A percentile compares a stretch with the other conserved stretches of the same genome.
phyloP scores from a whole-genome alignment of 2,888 invertebrate species.

The Microplitis deprimator region DNA sequence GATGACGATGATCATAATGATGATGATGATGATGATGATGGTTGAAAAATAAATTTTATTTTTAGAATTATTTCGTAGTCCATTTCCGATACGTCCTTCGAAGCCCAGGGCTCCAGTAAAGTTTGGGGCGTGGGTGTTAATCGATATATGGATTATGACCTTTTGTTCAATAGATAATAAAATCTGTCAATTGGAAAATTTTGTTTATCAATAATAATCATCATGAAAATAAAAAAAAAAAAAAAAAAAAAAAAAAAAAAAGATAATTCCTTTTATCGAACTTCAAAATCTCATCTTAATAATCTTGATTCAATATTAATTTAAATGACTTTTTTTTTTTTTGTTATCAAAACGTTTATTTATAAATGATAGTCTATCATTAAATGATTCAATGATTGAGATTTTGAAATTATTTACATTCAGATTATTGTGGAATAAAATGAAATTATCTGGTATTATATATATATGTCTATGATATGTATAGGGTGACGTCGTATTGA shows the following conservation, averaged over 20 bases:
- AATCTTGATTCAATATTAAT: background rate
- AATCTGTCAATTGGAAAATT: conserved; percentile 4
- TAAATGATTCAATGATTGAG: too few species aligned
- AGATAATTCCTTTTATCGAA: background rate
- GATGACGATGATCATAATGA: conserved; percentile 14
- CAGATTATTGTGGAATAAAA: background rate
- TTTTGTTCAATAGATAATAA: conserved; percentile 7
- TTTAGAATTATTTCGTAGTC: conserved; percentile 55
- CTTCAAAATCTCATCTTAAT: background rate
- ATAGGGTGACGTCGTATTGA: conserved; percentile 61
- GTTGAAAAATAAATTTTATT: conserved; percentile 50
- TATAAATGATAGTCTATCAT: background rate
- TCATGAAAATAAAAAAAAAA: background rate
- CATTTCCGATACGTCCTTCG: conserved; percentile 58
- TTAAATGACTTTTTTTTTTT: background rate
- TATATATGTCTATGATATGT: background rate
- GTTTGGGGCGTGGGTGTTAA: conserved; percentile 46
- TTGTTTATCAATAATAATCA: background rate
- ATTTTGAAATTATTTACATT: background rate
- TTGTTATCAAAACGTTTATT: background rate
- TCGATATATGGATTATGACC: conserved; percentile 41
- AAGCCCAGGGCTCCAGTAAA: conserved; percentile 40
- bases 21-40: conserved; percentile 17
- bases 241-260: background rate
- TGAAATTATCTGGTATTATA: background rate